Evolutionary conservation across 2,797 vertebrate species (phyloP).

Genomic region (Falco biarmicus): DNA sequence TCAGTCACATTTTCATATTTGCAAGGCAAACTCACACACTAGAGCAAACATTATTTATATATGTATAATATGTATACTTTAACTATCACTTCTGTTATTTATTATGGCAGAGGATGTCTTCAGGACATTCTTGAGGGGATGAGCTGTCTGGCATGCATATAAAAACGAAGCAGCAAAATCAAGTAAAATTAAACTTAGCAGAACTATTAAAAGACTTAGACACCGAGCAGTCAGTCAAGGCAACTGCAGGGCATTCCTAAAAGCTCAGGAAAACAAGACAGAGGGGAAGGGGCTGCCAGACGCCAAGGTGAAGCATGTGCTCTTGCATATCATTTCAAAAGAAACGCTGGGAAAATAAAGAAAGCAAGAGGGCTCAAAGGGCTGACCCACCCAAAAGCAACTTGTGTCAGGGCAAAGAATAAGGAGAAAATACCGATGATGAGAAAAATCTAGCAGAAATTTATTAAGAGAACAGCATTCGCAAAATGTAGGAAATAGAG

Average conservation of each 20-base stretch:
- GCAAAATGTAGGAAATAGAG: not conserved
- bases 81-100: conserved; percentile 61
- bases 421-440: not conserved
- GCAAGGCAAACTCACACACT: not conserved
- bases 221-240: conserved; percentile 3
- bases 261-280: not conserved
- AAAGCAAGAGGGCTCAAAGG: not conserved
- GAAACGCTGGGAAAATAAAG: not conserved
- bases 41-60: conserved; percentile 33
- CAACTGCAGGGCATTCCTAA: conserved; percentile 4
- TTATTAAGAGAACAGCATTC: not conserved
- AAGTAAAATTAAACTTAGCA: conserved; percentile 61
- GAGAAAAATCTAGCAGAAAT: not conserved
- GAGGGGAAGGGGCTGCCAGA: conserved; percentile 7
- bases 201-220: conserved; percentile 49
- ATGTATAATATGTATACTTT: conserved; percentile 12
- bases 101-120: conserved; percentile 52
- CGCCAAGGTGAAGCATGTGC: not conserved
- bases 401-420: not conserved
- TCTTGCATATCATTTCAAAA: conserved; percentile 17
- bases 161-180: conserved; percentile 57
- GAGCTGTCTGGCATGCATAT: conserved; percentile 53
- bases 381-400: not conserved
- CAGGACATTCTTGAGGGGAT: conserved; percentile 65
- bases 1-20: not conserved